Percentiles rank a stretch among this genome's conserved stretches.
Conservation (phyloP, 2,113 vertebrate genomes). For the Mastomys coucha region DNA sequence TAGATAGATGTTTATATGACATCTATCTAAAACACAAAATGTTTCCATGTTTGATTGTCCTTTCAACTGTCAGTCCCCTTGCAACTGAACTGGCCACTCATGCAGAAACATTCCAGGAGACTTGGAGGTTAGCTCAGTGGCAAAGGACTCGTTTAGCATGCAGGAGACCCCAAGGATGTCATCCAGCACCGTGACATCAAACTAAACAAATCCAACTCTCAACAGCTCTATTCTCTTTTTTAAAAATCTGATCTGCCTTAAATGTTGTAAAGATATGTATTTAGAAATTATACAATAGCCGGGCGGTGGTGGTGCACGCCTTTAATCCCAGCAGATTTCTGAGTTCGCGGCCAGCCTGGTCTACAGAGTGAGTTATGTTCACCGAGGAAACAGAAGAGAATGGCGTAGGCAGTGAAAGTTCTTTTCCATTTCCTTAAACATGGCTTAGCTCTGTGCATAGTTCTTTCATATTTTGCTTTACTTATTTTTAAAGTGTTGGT, state of each 20-base stretch:
- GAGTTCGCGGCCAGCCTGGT: too few species aligned
- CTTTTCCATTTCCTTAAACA: background rate
- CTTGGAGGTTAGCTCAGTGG: background rate
- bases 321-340: too few species aligned
- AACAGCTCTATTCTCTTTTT: background rate
- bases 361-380: background rate
- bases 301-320: too few species aligned
- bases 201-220: background rate
- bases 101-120: background rate
- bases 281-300: constrained; percentile 11
- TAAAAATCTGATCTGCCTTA: background rate
- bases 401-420: background rate
- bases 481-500: background rate
- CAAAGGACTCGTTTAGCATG: background rate
- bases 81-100: background rate
- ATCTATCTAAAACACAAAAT: constrained; percentile 21
- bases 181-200: background rate
- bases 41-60: background rate
- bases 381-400: background rate
- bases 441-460: background rate
- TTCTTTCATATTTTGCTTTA: background rate
- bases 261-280: background rate
- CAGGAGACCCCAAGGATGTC: background rate
- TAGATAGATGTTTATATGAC: background rate
- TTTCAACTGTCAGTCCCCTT: background rate